These are phyloP conservation scores for Planiliza haematocheilus DNA, from an alignment of 2,113 vertebrate genomes.

Conservation along the genomic window DNA sequence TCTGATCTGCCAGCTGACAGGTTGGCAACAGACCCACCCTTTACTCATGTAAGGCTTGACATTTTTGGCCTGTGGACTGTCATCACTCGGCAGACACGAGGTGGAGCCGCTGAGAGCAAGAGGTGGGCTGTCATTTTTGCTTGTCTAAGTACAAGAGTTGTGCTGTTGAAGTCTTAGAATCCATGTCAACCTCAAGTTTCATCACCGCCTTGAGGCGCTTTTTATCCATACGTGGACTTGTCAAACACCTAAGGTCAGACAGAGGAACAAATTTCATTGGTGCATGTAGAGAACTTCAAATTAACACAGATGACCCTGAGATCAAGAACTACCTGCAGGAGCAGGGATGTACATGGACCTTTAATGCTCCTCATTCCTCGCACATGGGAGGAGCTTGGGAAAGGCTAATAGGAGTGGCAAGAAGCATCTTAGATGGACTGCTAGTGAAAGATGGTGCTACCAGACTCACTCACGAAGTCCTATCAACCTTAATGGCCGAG, in stretches of 20 bases:
- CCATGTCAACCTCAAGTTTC: conserved; percentile 17
- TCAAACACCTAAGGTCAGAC: conserved; percentile 9
- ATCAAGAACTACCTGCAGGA: conserved; percentile 11
- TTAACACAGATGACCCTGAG: conserved; percentile 4
- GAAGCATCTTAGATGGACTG: conserved; percentile 39
- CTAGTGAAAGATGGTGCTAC: not conserved
- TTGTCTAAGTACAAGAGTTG: conserved; percentile 30
- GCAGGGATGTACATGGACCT: conserved; percentile 1
- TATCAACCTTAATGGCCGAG: conserved; percentile 47
- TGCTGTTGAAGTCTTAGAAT: conserved; percentile 48
- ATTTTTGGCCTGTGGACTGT: not conserved
- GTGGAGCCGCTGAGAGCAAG: not conserved
- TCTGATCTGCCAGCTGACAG: not conserved
- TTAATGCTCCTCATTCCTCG: too few relatives aligned
- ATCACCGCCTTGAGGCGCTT: conserved; percentile 45
- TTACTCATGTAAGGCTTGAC: not conserved
- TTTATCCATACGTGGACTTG: not conserved
- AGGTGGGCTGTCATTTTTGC: conserved; percentile 33
- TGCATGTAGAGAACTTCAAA: conserved; percentile 7
- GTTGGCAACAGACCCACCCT: not conserved
- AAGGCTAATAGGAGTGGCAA: conserved; percentile 7
- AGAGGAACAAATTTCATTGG: conserved; percentile 11
- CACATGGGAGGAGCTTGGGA: too few relatives aligned
- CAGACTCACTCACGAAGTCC: conserved; percentile 38
- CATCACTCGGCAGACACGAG: not conserved